These are phyloP conservation scores for Eudemis profundana DNA, from an alignment of 2,888 invertebrate genomes.

Conservation along the genomic window DNA sequence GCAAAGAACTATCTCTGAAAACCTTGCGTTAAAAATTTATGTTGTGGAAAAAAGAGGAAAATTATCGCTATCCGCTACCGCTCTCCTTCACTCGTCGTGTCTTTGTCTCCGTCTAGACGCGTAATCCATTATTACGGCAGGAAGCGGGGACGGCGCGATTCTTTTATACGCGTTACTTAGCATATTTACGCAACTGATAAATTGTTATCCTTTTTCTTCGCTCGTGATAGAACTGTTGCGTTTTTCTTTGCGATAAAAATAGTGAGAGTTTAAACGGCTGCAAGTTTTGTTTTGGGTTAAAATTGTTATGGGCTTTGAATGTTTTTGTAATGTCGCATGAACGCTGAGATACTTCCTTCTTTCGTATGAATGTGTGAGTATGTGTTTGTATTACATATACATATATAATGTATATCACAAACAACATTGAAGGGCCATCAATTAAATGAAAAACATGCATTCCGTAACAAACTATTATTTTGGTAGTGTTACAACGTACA, in stretches of 20 bases:
- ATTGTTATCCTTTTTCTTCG: conserved; percentile 75
- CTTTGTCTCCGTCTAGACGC: conserved; percentile 82
- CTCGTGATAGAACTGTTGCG: conserved; percentile 74
- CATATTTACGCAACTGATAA: conserved; percentile 79
- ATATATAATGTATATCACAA: too few species aligned
- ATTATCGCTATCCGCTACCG: conserved; percentile 49
- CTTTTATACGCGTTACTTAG: conserved; percentile 73
- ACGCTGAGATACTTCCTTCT: not conserved
- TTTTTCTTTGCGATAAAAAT: conserved; percentile 68
- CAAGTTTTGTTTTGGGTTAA: conserved; percentile 7
- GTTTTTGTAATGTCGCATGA: not conserved
- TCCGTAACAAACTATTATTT: too few species aligned
- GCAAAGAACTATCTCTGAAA: too few species aligned
- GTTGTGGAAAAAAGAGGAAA: too few species aligned
- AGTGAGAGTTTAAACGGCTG: conserved; percentile 44
- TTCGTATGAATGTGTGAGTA: not conserved
- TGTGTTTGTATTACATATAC: not conserved
- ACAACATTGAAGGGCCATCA: too few species aligned
- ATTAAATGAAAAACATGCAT: too few species aligned
- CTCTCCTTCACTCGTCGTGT: conserved; percentile 57
- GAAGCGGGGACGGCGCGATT: conserved; percentile 63
- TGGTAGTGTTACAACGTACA: too few species aligned
- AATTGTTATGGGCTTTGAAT: not conserved
- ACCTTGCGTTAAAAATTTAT: too few species aligned
- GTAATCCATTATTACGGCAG: conserved; percentile 81